Percentiles rank a stretch among this genome's conserved stretches.
Evolutionary conservation across 2,888 invertebrate genomes (phyloP).

Genomic region (Cinara cedri): DNA sequence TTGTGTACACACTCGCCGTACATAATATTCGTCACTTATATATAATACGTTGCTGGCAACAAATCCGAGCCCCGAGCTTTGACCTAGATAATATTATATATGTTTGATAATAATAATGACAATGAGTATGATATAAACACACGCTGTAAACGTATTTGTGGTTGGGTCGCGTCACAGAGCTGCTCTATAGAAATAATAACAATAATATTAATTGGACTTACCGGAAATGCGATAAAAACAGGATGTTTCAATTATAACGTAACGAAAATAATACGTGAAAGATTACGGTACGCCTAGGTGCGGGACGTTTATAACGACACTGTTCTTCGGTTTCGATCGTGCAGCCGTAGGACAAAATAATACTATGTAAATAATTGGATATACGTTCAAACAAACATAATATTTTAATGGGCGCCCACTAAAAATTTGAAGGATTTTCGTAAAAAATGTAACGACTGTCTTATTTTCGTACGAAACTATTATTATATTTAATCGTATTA

Average conservation of each 20-base stretch:
- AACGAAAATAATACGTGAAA: background rate
- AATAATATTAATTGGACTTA: too few relatives aligned
- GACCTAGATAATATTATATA: constrained; percentile 51
- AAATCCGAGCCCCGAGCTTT: constrained; percentile 29
- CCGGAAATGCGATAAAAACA: constrained; percentile 5
- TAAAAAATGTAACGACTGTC: too few relatives aligned
- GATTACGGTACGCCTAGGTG: too few relatives aligned
- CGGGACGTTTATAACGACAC: too few relatives aligned
- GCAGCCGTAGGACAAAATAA: too few relatives aligned
- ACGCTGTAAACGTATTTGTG: constrained; percentile 13
- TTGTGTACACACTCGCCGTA: background rate
- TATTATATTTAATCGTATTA: background rate
- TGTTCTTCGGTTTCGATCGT: too few relatives aligned
- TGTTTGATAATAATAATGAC: constrained; percentile 34
- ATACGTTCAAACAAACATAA: too few relatives aligned
- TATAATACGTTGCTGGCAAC: constrained; percentile 42
- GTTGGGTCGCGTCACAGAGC: background rate
- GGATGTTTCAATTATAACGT: constrained; percentile 25
- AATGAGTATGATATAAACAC: background rate
- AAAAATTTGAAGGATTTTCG: too few relatives aligned
- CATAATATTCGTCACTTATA: constrained; percentile 20
- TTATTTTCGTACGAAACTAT: too few relatives aligned
- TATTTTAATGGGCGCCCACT: too few relatives aligned
- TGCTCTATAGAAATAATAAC: constrained; percentile 7
- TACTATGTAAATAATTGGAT: too few relatives aligned